Conservation (phyloP, 2,888 invertebrate species). For the Parnassius smintheus region DNA sequence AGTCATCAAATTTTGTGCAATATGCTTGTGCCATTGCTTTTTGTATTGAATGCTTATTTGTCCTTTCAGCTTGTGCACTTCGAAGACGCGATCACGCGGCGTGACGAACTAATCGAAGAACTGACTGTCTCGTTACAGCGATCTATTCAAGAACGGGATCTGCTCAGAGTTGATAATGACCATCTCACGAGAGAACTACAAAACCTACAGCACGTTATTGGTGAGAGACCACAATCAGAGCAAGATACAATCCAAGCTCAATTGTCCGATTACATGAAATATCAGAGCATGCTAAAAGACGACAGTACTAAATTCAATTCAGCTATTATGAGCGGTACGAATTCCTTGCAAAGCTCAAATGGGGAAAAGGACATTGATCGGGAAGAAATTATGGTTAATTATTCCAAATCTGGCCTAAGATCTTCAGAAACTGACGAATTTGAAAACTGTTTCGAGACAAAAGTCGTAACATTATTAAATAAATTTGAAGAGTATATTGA, state of each 20-base stretch:
- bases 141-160: constrained; percentile 82
- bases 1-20: no score
- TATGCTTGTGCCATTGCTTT: constrained; percentile 33
- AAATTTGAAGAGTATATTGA: constrained; percentile 64
- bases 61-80: constrained; percentile 86
- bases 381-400: constrained; percentile 68
- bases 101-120: constrained; percentile 87
- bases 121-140: constrained; percentile 86
- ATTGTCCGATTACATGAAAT: constrained; percentile 71
- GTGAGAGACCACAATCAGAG: constrained; percentile 56
- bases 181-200: constrained; percentile 82
- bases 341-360: constrained; percentile 65
- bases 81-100: constrained; percentile 84
- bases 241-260: constrained; percentile 68
- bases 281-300: constrained; percentile 67
- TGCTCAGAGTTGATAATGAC: constrained; percentile 82
- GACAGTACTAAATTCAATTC: constrained; percentile 72
- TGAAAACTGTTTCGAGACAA: constrained; percentile 62
- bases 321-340: constrained; percentile 65
- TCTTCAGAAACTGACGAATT: constrained; percentile 65
- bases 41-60: constrained; percentile 62
- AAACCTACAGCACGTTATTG: constrained; percentile 63
- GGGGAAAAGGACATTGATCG: constrained; percentile 76
- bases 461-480: constrained; percentile 54
- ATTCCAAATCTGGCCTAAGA: constrained; percentile 65